A percentile compares a stretch with the other conserved stretches of the same genome.
These are phyloP conservation scores for Eupithecia subfuscata DNA, from an alignment of 2,888 invertebrate species.

Conservation along the genomic window DNA sequence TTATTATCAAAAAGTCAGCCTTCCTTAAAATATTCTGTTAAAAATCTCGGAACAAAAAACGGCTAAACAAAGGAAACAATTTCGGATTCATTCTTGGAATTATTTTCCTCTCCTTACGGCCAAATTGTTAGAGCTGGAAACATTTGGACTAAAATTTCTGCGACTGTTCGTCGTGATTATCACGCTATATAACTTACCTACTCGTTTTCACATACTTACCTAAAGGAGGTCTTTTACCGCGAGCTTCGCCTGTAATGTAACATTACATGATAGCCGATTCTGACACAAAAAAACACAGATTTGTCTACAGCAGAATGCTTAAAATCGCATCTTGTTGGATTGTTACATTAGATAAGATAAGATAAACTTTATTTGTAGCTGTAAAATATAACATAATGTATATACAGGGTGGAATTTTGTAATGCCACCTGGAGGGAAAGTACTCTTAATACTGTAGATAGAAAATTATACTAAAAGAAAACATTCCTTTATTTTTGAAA, in stretches of 20 bases:
- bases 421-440: too few relatives aligned
- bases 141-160: background rate
- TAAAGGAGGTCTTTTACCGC: background rate
- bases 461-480: too few relatives aligned
- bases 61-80: constrained; percentile 49
- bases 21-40: constrained; percentile 42
- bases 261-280: background rate
- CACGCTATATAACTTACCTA: background rate
- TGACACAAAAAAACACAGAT: background rate
- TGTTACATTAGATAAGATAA: too few relatives aligned
- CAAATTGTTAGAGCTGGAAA: constrained; percentile 47
- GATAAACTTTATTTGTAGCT: too few relatives aligned
- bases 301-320: background rate
- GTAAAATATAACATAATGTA: too few relatives aligned
- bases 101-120: constrained; percentile 43
- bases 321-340: too few relatives aligned
- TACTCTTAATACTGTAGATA: too few relatives aligned
- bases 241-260: background rate
- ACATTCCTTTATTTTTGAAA: too few relatives aligned
- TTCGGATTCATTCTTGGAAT: constrained; percentile 51
- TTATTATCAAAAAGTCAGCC: constrained; percentile 42
- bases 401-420: too few relatives aligned
- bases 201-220: background rate
- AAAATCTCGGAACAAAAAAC: constrained; percentile 45
- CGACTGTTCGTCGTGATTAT: constrained; percentile 7